phyloP scores from a whole-genome alignment of 2,888 invertebrate species.

The Epirrhoe alternata region DNA sequence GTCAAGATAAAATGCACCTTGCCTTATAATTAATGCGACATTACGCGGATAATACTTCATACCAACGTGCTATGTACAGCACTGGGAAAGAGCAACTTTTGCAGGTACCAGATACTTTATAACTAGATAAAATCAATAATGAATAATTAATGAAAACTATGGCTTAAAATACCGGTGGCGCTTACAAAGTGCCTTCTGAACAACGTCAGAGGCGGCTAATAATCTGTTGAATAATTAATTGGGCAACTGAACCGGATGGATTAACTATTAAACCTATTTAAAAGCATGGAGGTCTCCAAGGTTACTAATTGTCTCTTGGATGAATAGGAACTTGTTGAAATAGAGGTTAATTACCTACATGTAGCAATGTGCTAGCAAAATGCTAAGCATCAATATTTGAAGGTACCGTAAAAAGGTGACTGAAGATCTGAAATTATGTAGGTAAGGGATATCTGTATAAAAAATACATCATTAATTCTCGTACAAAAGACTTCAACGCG shows the following conservation, averaged over 20 bases:
- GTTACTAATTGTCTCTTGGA: conserved; percentile 7
- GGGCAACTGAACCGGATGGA: conserved; percentile 36
- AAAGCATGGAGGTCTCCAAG: conserved; percentile 28
- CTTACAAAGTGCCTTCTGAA: conserved; percentile 36
- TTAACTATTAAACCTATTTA: conserved; percentile 36
- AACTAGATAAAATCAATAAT: conserved; percentile 29
- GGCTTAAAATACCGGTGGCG: conserved; percentile 38
- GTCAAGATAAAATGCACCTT: conserved; percentile 33
- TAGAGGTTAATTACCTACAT: not conserved
- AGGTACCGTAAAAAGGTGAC: not conserved
- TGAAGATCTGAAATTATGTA: not conserved
- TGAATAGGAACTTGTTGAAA: not conserved
- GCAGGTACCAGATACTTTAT: conserved; percentile 13
- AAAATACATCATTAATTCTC: not conserved
- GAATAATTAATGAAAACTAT: conserved; percentile 30
- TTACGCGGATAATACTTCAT: conserved; percentile 21
- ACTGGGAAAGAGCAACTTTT: conserved; percentile 26
- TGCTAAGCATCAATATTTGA: not conserved
- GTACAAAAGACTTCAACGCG: conserved; percentile 33
- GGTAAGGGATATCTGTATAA: not conserved
- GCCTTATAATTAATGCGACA: conserved; percentile 29
- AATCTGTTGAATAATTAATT: conserved; percentile 41
- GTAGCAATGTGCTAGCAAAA: not conserved
- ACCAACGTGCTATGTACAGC: conserved; percentile 14
- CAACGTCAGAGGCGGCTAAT: conserved; percentile 28